Conservation (phyloP, 2,888 invertebrate genomes). For the Lumbricus terrestris region DNA sequence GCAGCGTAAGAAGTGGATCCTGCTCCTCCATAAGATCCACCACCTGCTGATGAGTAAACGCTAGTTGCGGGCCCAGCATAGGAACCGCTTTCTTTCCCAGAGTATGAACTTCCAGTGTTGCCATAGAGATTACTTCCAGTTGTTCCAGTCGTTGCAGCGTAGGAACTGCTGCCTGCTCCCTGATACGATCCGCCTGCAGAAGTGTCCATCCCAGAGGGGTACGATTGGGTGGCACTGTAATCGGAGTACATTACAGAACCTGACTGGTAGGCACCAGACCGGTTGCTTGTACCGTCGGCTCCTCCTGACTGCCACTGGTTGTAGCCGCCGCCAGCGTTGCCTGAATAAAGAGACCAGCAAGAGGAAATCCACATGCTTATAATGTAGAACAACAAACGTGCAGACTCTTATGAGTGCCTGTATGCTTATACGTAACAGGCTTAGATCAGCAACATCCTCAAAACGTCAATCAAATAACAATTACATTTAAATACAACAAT, state of each 20-base stretch:
- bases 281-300: background rate
- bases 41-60: background rate
- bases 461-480: too few species aligned
- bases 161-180: background rate
- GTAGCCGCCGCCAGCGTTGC: background rate
- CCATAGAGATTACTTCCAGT: background rate
- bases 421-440: background rate
- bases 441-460: too few species aligned
- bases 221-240: background rate
- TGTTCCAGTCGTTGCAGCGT: background rate
- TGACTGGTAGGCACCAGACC: background rate
- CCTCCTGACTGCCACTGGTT: constrained; percentile 11
- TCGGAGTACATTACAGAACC: background rate
- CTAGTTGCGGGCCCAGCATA: background rate
- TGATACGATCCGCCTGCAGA: background rate
- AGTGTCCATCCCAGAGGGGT: background rate
- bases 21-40: background rate
- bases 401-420: background rate
- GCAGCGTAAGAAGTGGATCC: background rate
- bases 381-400: background rate
- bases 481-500: too few species aligned
- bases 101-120: background rate
- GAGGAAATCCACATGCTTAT: background rate
- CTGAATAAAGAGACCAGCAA: background rate
- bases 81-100: background rate